Evolutionary conservation across 2,113 vertebrate species (phyloP).

Genomic region (Odontophorus gujanensis): DNA sequence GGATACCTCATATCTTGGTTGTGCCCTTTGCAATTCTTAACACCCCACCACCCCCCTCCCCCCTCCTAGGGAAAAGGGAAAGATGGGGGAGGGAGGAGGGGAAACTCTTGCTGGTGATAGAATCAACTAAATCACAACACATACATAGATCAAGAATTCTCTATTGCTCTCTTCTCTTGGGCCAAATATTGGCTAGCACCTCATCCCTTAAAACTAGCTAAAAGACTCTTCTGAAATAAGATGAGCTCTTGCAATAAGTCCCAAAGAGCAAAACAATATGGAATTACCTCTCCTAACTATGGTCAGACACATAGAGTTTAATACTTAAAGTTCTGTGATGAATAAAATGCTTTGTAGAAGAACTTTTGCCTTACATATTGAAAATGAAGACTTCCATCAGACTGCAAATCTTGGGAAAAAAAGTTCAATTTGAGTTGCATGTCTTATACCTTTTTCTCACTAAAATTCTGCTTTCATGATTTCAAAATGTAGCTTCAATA

Average conservation of each 20-base stretch:
- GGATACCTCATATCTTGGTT: too few relatives aligned
- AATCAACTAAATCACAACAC: too few relatives aligned
- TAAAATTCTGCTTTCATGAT: neutral
- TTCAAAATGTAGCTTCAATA: neutral
- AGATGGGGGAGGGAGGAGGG: too few relatives aligned
- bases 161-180: neutral
- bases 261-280: neutral
- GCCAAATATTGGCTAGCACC: fast-evolving
- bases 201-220: neutral
- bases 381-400: neutral
- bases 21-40: too few relatives aligned
- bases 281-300: neutral
- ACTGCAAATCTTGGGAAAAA: neutral
- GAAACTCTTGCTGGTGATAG: too few relatives aligned
- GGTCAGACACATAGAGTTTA: neutral
- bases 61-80: too few relatives aligned
- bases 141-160: neutral
- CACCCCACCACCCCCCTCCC: too few relatives aligned
- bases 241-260: neutral
- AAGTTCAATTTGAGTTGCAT: neutral
- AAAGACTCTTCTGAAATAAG: neutral
- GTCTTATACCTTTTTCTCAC: neutral
- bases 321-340: neutral
- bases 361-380: neutral
- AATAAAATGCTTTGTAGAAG: neutral